Evolutionary conservation across 2,888 invertebrate species (phyloP), one percentile per base, ranked within the genome.

Genomic region (Tetragonula carbonaria): DNA sequence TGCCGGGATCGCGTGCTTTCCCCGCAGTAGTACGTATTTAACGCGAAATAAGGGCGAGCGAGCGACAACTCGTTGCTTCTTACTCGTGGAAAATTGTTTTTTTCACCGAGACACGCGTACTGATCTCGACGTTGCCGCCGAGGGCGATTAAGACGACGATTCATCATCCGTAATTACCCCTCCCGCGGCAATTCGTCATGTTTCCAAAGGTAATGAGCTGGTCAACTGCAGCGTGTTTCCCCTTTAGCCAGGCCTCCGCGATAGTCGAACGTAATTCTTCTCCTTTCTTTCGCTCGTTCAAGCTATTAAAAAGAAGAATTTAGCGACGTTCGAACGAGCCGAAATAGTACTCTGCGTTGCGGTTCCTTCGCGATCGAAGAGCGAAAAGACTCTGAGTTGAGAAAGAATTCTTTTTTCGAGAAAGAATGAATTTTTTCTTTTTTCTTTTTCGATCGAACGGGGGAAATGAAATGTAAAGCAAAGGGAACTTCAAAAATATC

Each of bases 111-210:
- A 53, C 28, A 50, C 70, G 18, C 33, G 38, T 21, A 59, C 66
- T 71, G 74, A 84, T 84, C 78, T 66, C 28, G 66, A 72, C 50
- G 74, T 74, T 74, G 77, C 78, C 66, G 57, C 73, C 70, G 62
- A 71, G 50, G 33, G 62, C 71, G 83, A 84, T 74, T 82, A 82
- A 66, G 57, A 45, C 74, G 66, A 67, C 78, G 78, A 83, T 84
- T 84, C 78, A 83, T 83, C 78, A 78, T 67, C 62, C 14, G 83
- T 74, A 78, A 83, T 82, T 83, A 82, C 70, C 74, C 62, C 28
- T 57, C 23, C 66, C 21, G 33, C 63, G 57, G 83, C 45, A 62
- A 78, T 84, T 82, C 55, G 84, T 83, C 84, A 83, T 67, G 74
- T 62, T 73, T 62, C 55, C 62, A 28, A 62, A n/a, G 78, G 83